Percentiles rank a stretch among this genome's conserved stretches.
Conservation (phyloP, 2,888 invertebrate species). For the Agelastica alni region DNA sequence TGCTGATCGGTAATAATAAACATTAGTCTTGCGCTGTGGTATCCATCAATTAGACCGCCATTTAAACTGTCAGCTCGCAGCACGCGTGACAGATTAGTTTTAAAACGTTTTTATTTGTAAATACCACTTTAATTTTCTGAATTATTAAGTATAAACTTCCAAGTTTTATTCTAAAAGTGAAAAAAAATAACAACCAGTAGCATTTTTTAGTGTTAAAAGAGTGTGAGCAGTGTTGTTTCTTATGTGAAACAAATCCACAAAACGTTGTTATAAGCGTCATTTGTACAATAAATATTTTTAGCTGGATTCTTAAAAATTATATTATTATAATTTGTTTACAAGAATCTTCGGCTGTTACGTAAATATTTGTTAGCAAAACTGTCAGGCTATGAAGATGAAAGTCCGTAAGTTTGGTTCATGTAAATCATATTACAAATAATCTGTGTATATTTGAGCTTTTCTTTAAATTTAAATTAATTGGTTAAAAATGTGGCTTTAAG, state of each 20-base stretch:
- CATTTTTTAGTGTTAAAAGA: background rate
- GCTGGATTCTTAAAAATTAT: background rate
- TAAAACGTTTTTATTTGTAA: conserved; percentile 16
- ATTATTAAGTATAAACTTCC: background rate
- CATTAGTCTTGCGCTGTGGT: conserved; percentile 12
- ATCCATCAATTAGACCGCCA: conserved; percentile 47
- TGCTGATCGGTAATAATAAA: background rate
- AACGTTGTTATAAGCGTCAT: background rate
- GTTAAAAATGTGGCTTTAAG: background rate
- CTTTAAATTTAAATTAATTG: background rate
- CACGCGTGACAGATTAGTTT: conserved; percentile 43
- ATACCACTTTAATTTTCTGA: background rate
- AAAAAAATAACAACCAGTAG: background rate
- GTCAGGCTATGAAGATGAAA: conserved; percentile 46
- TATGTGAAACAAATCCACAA: background rate
- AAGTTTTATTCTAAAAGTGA: conserved; percentile 8
- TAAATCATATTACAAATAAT: background rate
- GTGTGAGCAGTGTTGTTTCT: background rate
- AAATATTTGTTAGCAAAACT: conserved; percentile 36
- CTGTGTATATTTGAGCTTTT: background rate
- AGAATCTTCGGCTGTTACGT: conserved; percentile 35
- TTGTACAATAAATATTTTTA: background rate
- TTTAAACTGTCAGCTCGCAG: conserved; percentile 45
- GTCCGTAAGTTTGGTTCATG: conserved; percentile 42
- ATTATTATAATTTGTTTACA: background rate